phyloP scores from a whole-genome alignment of 2,888 invertebrate genomes.

The Ryuthela nishihirai region DNA sequence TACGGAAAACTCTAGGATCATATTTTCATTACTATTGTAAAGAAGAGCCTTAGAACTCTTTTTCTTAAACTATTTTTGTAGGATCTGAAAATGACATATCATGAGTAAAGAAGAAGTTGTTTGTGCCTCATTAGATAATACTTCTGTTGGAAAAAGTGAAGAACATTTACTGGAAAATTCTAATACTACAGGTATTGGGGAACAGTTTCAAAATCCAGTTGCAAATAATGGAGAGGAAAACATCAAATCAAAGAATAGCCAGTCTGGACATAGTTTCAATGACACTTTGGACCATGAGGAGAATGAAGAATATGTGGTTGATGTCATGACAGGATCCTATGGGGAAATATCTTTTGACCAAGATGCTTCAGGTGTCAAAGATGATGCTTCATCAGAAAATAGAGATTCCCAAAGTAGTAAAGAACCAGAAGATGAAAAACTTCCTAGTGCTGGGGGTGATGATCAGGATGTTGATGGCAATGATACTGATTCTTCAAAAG shows the following conservation, averaged over 20 bases:
- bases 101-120: slow-evolving; percentile 26
- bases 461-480: neutral
- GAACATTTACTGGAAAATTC: slow-evolving; percentile 13
- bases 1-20: no score
- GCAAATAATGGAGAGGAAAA: slow-evolving; percentile 2
- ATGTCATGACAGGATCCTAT: slow-evolving; percentile 35
- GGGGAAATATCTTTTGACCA: slow-evolving; percentile 35
- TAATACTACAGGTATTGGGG: slow-evolving; percentile 7
- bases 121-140: slow-evolving; percentile 20
- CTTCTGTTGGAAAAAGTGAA: slow-evolving; percentile 6
- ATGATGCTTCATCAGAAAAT: slow-evolving; percentile 13
- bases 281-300: neutral
- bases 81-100: no score
- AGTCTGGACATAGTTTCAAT: no score
- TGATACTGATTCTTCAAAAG: slow-evolving; percentile 3
- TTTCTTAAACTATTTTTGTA: no score
- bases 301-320: neutral
- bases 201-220: neutral
- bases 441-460: neutral
- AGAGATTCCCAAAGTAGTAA: slow-evolving; percentile 12
- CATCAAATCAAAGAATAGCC: no score
- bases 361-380: slow-evolving; percentile 4
- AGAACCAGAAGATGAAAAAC: slow-evolving; percentile 9
- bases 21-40: no score
- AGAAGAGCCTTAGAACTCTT: no score